These are phyloP conservation scores for Coendou prehensilis DNA, from an alignment of 2,797 vertebrate genomes.

Conservation along the genomic window DNA sequence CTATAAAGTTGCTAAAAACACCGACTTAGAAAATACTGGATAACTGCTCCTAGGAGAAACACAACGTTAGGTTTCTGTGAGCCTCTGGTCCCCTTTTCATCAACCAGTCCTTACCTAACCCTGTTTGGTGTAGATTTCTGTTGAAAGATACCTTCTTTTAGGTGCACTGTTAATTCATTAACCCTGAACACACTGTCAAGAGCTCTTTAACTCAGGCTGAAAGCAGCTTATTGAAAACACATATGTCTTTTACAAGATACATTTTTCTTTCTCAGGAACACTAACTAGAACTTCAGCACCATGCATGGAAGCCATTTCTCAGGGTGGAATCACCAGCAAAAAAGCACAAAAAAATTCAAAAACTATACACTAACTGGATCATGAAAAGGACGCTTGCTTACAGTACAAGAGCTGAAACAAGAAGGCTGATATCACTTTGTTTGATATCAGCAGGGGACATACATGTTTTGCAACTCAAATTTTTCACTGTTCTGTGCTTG, in stretches of 20 bases:
- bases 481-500: background rate
- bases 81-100: background rate
- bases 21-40: background rate
- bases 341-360: background rate
- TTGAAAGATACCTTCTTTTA: conserved; percentile 4
- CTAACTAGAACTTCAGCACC: background rate
- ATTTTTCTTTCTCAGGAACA: background rate
- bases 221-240: background rate
- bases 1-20: conserved; percentile 1
- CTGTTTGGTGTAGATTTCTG: background rate
- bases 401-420: background rate
- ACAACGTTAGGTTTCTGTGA: background rate
- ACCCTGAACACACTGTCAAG: background rate
- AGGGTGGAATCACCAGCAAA: background rate
- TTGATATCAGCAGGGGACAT: background rate
- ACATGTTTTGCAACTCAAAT: background rate
- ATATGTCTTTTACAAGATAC: background rate
- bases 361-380: background rate
- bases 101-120: background rate
- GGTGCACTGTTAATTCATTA: background rate
- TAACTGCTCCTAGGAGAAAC: background rate
- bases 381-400: background rate
- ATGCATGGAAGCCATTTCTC: background rate
- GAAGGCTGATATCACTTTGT: background rate
- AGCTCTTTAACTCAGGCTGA: background rate